Conservation (phyloP, 2,797 vertebrate species). For the Silurus lanzhouensis region DNA sequence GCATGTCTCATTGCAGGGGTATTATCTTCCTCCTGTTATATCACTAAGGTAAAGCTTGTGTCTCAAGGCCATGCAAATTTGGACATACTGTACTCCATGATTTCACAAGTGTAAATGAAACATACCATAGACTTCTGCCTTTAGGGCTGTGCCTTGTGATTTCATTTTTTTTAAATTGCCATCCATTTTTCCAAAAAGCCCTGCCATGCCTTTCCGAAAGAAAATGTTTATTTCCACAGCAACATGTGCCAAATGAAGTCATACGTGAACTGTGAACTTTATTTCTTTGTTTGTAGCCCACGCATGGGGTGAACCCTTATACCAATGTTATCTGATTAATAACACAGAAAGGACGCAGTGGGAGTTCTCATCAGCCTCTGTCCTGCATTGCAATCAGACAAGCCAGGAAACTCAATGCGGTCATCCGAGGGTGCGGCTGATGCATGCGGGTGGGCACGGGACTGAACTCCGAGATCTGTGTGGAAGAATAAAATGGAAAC, state of each 20-base stretch:
- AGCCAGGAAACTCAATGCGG: constrained; percentile 61
- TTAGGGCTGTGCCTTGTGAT: constrained; percentile 25
- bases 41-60: background rate
- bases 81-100: constrained; percentile 1
- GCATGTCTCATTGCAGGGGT: background rate
- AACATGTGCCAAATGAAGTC: constrained; percentile 30
- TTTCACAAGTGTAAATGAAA: constrained; percentile 17
- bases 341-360: constrained; percentile 20
- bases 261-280: constrained; percentile 4
- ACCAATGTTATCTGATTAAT: constrained; percentile 25
- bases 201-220: background rate
- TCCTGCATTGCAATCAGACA: constrained; percentile 58
- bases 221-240: constrained; percentile 28
- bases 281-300: constrained; percentile 30
- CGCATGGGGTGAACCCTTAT: background rate
- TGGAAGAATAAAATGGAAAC: constrained; percentile 35
- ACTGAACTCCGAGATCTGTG: constrained; percentile 28
- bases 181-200: background rate
- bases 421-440: constrained; percentile 63
- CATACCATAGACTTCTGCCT: constrained; percentile 6
- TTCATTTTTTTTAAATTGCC: background rate
- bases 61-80: constrained; percentile 15
- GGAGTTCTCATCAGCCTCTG: constrained; percentile 38
- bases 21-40: background rate
- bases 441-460: constrained; percentile 36